Conservation (phyloP, 2,797 vertebrate genomes). For the Xenentodon cancila region DNA sequence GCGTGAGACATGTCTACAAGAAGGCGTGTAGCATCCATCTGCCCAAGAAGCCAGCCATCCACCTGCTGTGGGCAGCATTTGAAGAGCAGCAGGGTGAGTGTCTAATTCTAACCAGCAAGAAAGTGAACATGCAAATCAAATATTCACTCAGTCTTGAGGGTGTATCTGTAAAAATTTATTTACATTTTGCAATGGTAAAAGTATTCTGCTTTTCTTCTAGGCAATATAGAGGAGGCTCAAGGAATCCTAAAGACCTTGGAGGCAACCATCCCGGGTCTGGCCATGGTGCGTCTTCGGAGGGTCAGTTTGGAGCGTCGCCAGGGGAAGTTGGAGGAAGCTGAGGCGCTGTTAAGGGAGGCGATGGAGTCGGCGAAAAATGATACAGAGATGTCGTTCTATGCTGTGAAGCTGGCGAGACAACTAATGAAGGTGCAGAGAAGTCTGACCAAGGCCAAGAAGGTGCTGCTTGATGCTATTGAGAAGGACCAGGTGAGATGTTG, state of each 20-base stretch:
- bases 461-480: constrained; percentile 94
- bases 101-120: not conserved
- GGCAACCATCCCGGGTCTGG: constrained; percentile 86
- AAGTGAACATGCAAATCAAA: not conserved
- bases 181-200: not conserved
- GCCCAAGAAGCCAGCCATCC: constrained; percentile 92
- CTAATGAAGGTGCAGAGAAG: constrained; percentile 93
- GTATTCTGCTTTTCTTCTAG: constrained; percentile 64
- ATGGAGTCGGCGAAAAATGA: constrained; percentile 86
- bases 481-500: constrained; percentile 87
- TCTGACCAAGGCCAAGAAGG: constrained; percentile 90
- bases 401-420: constrained; percentile 92
- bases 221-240: constrained; percentile 91
- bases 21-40: constrained; percentile 95
- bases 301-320: constrained; percentile 96
- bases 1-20: constrained; percentile 95
- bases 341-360: constrained; percentile 90
- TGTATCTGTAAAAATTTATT: too few relatives aligned
- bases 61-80: constrained; percentile 97
- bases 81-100: constrained; percentile 96
- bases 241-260: constrained; percentile 90
- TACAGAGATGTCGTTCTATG: constrained; percentile 90
- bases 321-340: constrained; percentile 93
- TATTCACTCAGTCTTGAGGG: too few relatives aligned
- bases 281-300: constrained; percentile 93